Base-by-base conservation (phyloP, 2,113 vertebrate species). In the Hiodon alosoides region DNA sequence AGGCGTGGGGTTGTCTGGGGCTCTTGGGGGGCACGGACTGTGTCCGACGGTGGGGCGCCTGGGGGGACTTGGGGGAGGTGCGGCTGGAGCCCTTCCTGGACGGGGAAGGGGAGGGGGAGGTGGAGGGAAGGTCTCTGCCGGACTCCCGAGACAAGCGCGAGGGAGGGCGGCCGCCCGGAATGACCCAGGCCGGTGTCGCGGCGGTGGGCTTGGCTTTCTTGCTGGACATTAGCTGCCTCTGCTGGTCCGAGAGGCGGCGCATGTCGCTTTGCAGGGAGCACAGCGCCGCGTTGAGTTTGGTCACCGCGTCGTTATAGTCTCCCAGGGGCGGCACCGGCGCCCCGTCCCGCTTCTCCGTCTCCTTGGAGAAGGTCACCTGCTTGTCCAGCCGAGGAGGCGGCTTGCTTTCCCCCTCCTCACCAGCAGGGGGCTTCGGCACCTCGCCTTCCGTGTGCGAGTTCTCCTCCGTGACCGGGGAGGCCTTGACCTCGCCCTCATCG, bases 171-270 rank as follows among this genome's bases (percentile, higher is more conserved):
- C 2, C 66, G 51, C 82, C 7, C 0, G 92, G 90, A 78, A 94
- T 91, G 58, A 91, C 69, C 92, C 92, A 91, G 0, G 92, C 90
- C 5, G 91, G 92, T 69, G 76, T 85, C 6, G 84, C 79, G 11
- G 79, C 80, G 9, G 85, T 80, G 11, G 88, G 82, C 81, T 64
- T 54, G 75, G 76, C 53, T 1, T 88, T 88, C 2, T 92, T 90
- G 17, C 91, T 91, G 60, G 79, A 84, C 86, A 98, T 86, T 0
- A 98, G 89, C 66, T 88, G 87, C 62, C 94, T 90, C 58, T 98
- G 96, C 81, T 98, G 96, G n/a, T 93, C 93, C 0, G 94, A 94
- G 47, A 98, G 86, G 53, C 93, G 90, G 73, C 96, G 93, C 95
- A 98, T 96, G 83, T 98, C 96, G 50, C 84, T 78, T 74, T 97